A percentile compares a stretch with the other conserved stretches of the same genome.
phyloP scores from a whole-genome alignment of 2,113 vertebrate genomes.

The Prionailurus bengalensis region DNA sequence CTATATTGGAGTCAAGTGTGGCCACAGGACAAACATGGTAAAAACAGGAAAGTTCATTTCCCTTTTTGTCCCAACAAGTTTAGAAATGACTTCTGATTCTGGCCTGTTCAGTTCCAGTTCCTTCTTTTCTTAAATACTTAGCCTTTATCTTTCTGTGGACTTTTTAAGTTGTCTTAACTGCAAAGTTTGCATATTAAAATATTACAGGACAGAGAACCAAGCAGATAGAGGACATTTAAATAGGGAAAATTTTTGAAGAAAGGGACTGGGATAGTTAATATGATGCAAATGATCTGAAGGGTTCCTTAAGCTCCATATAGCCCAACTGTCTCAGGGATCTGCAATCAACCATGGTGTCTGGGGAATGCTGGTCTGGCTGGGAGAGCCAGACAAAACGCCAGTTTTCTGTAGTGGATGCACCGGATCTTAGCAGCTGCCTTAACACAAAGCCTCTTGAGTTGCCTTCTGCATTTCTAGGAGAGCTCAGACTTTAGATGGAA shows the following conservation, averaged over 20 bases:
- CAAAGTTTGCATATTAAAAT: slow-evolving; percentile 16
- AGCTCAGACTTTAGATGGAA: not conserved
- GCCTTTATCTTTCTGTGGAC: not conserved
- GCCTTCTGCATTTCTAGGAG: not conserved
- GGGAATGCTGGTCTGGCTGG: not conserved
- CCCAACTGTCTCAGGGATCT: not conserved
- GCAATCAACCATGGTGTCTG: not conserved
- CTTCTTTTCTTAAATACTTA: slow-evolving; percentile 43
- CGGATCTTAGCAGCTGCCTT: not conserved
- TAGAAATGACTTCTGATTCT: slow-evolving; percentile 33
- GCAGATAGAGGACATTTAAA: slow-evolving; percentile 37
- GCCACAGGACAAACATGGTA: not conserved
- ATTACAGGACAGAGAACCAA: not conserved
- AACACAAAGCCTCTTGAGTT: not conserved
- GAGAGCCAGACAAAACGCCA: not conserved
- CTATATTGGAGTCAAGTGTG: not conserved
- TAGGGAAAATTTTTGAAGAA: not conserved
- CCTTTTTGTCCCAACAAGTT: not conserved
- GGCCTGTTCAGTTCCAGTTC: not conserved
- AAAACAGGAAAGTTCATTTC: not conserved
- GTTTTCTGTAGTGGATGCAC: not conserved
- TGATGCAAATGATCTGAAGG: not conserved
- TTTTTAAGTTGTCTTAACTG: slow-evolving; percentile 1
- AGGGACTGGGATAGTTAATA: not conserved
- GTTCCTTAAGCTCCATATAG: not conserved